phyloP scores from a whole-genome alignment of 2,113 vertebrate genomes.

The Irena cyanogastra region DNA sequence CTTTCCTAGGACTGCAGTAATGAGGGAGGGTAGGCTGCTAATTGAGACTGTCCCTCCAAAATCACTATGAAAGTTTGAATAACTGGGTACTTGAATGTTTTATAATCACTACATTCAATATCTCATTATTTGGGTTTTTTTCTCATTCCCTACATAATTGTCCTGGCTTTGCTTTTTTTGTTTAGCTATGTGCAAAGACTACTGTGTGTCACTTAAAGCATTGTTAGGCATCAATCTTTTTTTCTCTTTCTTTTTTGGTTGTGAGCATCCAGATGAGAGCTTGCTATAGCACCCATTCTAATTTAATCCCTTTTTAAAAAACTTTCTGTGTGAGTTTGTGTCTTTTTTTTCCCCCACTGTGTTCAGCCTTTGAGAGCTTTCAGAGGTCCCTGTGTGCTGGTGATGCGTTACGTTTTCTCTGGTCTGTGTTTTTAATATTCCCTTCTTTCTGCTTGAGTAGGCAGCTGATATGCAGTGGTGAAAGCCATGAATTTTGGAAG shows the following conservation, averaged over 20 bases:
- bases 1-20: too few species aligned
- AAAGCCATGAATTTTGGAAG: neutral
- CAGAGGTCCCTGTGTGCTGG: neutral
- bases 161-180: neutral
- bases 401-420: fast-evolving
- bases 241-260: neutral
- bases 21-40: neutral
- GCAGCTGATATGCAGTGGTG: fast-evolving
- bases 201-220: neutral
- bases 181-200: fast-evolving
- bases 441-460: neutral
- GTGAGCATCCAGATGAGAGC: neutral
- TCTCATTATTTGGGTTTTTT: fast-evolving
- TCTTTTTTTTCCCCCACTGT: fast-evolving
- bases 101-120: neutral
- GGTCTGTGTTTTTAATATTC: neutral
- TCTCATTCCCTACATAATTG: neutral
- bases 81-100: neutral
- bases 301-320: neutral
- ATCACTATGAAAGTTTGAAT: neutral
- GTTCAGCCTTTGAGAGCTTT: neutral
- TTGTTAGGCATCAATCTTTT: neutral
- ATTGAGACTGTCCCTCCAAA: neutral
- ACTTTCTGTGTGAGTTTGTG: fast-evolving
- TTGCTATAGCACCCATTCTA: neutral